Evolutionary conservation across 2,888 invertebrate genomes (phyloP), one percentile per base, ranked within the genome.

Genomic region (Sussaba pulchella): DNA sequence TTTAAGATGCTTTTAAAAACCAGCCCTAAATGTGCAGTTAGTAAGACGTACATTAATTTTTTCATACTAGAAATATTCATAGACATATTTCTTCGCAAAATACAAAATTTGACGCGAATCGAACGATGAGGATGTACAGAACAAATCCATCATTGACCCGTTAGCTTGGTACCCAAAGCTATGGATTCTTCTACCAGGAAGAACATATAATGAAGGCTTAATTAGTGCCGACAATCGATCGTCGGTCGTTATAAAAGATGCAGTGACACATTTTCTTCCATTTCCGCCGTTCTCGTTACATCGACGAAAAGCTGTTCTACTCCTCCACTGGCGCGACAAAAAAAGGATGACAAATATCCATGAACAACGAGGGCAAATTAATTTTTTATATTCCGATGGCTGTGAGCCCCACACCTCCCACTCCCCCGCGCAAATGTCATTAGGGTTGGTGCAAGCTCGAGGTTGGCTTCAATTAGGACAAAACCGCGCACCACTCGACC

Each of bases 401-500:
- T 31, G 54, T 10, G 52, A n/a, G 5, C 24, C 12, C 47, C 52
- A 2, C n/a, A n/a, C n/a, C n/a, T n/a, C n/a, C n/a, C n/a, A n/a
- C n/a, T n/a, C n/a, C n/a, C n/a, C n/a, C n/a, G 17, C 59, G 6
- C 39, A 36, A n/a, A 63, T 45, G 43, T 43, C 24, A 41, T 59
- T 36, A 50, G 43, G 43, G n/a, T 43, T 14, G 6, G n/a, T n/a
- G 6, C 4, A 8, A 10, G 24, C 24, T 17, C 14, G 39, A 24
- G 47, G 17, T 64, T 47, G 31, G 52, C 24, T 52, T 67, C 67
- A 67, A 67, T 67, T 67, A 67, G 52, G 67, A 67, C 39, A 67
- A 67, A 52, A 67, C 52, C 67, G 24, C 67, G 14, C 39, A 14
- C 9, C 24, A 21, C 21, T 41, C 21, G 21, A 50, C 36, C 9